A percentile compares a stretch with the other conserved stretches of the same genome.
Conservation (phyloP, 2,113 vertebrate species). For the Oncorhynchus masou region DNA sequence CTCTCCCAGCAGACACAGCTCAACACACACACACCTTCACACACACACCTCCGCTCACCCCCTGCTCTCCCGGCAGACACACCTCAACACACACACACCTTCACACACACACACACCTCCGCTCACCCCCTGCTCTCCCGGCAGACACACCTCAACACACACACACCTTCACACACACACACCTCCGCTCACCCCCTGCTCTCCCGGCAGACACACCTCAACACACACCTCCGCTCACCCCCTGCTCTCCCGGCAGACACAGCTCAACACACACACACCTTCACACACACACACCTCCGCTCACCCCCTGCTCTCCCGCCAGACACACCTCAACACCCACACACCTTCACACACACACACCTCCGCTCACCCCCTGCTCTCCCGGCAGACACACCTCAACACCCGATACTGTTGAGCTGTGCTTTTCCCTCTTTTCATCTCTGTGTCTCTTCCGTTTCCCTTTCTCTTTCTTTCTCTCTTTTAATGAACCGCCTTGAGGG, state of each 20-base stretch:
- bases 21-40: no score
- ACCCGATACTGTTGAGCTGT: slow-evolving; percentile 66
- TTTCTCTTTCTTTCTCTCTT: slow-evolving; percentile 25
- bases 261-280: slow-evolving; percentile 34
- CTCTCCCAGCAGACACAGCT: no score
- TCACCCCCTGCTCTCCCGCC: not conserved
- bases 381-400: slow-evolving; percentile 28
- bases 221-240: not conserved
- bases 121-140: no score
- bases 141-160: no score
- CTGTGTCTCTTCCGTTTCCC: slow-evolving; percentile 15
- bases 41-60: no score
- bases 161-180: slow-evolving; percentile 1
- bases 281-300: not conserved
- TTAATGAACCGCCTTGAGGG: slow-evolving; percentile 47
- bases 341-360: not conserved
- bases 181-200: not conserved
- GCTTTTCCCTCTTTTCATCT: slow-evolving; percentile 10
- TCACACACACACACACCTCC: no score
- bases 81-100: no score
- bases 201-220: not conserved
- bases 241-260: not conserved
- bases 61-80: no score
- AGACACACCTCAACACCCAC: not conserved
- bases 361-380: not conserved